These are phyloP conservation scores for Willowsia nigromaculata DNA, from an alignment of 2,888 invertebrate species.

Conservation along the genomic window DNA sequence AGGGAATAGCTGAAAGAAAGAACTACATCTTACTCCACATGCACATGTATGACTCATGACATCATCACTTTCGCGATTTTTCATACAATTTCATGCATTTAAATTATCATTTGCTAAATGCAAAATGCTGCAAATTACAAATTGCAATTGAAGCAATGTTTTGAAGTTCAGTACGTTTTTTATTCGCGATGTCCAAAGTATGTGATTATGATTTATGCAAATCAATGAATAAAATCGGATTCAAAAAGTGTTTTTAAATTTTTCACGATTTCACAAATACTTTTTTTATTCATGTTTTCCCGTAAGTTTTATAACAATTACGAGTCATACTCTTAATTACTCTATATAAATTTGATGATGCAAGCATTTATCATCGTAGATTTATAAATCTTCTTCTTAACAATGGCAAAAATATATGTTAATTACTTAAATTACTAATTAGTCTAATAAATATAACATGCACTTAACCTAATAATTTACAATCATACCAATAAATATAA, in stretches of 20 bases:
- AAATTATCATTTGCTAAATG: too few species aligned
- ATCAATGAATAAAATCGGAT: background rate
- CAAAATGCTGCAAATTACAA: too few species aligned
- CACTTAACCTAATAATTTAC: background rate
- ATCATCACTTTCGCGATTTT: too few species aligned
- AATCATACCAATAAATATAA: background rate
- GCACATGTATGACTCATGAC: too few species aligned
- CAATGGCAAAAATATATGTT: background rate
- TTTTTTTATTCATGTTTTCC: background rate
- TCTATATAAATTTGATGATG: background rate
- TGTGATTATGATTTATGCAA: too few species aligned
- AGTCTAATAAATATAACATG: background rate
- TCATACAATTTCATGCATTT: too few species aligned
- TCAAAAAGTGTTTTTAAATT: background rate
- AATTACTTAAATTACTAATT: background rate
- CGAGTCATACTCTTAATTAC: background rate
- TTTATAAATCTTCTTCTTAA: background rate
- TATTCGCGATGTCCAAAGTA: too few species aligned
- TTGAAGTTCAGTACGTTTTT: too few species aligned
- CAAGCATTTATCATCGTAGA: too few species aligned
- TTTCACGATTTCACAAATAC: background rate
- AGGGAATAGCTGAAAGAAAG: too few species aligned
- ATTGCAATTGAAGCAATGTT: too few species aligned
- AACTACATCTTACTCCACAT: too few species aligned
- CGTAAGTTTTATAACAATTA: background rate